Base-by-base conservation (phyloP, 2,797 vertebrate genomes). In the Hoplostethus mediterraneus region DNA sequence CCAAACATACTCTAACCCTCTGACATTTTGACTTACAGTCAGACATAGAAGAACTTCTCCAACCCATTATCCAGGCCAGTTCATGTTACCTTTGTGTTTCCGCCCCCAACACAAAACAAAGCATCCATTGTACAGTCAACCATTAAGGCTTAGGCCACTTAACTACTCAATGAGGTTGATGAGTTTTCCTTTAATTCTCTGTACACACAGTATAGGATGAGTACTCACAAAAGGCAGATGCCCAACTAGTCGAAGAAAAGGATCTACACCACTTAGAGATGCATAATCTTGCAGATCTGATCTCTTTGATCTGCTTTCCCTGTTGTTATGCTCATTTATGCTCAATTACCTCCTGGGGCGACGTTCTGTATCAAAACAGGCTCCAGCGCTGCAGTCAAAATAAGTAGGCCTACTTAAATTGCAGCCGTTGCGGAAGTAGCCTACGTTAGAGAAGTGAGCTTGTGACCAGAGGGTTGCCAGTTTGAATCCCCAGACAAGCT, bases 151-250 rank as follows among this genome's bases (percentile, higher is more conserved):
- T 33, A 55, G 36, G 55, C n/a, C 31, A 38, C 48, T 58, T 28
- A 38, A 10, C 49, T 36, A 52, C 25, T 16, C 40, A 40, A 56
- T 47, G n/a, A 28, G 48, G 38, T 33, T 56, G 48, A 64, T 52
- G 44, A 17, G 40, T 31, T 71, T 63, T 71, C 48, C 47, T 61
- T 42, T 66, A 75, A 80, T 25, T 73, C 42, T 47, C 9, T 38
- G 48, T 33, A 64, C 14, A 38, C 31, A 63, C 7, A 30, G 11
- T 11, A 33, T 33, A 10, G 33, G 30, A 63, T 42, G 30, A 51
- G 30, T 17, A 51, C 16, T 49, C 14, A 36, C 25, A 48, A 63
- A 63, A 36, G 47, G 28, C 4, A 53, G 21, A 53, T 21, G 10
- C 8, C 21, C 6, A n/a, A 6, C 47, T 49, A 28, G 21, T 28